These are phyloP conservation scores for Bellardia pandia DNA, from an alignment of 2,888 invertebrate genomes.

Conservation along the genomic window DNA sequence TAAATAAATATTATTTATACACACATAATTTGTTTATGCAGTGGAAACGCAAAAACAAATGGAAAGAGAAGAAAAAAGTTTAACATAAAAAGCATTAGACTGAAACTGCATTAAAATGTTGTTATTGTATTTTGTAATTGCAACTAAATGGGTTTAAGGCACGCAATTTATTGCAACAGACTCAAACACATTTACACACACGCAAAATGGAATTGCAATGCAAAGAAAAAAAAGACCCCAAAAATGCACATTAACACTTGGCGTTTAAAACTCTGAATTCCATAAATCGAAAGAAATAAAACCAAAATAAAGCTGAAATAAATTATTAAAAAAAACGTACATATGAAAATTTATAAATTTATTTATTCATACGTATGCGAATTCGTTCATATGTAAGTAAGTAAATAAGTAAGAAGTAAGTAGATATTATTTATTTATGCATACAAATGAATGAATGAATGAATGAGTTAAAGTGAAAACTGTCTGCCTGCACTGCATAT, in stretches of 20 bases:
- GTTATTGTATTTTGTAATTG: slow-evolving; percentile 71
- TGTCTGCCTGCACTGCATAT: slow-evolving; percentile 21
- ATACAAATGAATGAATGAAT: slow-evolving; percentile 14
- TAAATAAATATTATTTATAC: background rate
- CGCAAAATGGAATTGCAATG: background rate
- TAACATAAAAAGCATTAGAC: slow-evolving; percentile 67
- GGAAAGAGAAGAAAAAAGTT: slow-evolving; percentile 15
- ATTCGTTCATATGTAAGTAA: slow-evolving; percentile 21
- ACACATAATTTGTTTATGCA: slow-evolving; percentile 65
- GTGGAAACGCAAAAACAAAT: slow-evolving; percentile 37
- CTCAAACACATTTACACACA: slow-evolving; percentile 18
- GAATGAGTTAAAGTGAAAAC: slow-evolving; percentile 52
- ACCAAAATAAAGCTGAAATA: slow-evolving; percentile 43
- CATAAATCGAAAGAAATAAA: slow-evolving; percentile 44
- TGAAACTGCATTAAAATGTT: slow-evolving; percentile 69
- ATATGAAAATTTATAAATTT: too few species aligned
- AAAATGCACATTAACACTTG: slow-evolving; percentile 60
- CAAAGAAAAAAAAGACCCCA: slow-evolving; percentile 37
- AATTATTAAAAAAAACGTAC: slow-evolving; percentile 24
- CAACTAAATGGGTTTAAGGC: slow-evolving; percentile 69
- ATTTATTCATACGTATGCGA: slow-evolving; percentile 1
- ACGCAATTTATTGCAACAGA: slow-evolving; percentile 67
- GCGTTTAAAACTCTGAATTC: slow-evolving; percentile 52
- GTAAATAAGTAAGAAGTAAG: background rate
- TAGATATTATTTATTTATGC: slow-evolving; percentile 51